Percentiles rank a stretch among this genome's conserved stretches.
Evolutionary conservation across 2,888 invertebrate species (phyloP).

Genomic region (Xestia rhomboidea): DNA sequence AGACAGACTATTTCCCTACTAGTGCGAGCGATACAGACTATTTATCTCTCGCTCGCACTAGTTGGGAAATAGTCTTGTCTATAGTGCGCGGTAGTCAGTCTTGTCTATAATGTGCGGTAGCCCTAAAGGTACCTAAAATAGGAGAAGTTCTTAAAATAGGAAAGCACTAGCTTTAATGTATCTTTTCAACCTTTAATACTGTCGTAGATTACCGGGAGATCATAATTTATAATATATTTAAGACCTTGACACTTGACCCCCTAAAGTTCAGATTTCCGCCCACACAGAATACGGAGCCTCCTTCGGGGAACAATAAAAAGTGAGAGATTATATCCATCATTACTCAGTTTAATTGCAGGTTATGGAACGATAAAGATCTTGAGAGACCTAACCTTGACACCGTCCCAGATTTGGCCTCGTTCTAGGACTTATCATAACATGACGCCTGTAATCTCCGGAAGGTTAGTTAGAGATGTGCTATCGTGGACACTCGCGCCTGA

Average conservation of each 20-base stretch:
- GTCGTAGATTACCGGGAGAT: background rate
- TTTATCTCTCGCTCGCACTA: too few species aligned
- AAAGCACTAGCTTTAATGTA: background rate
- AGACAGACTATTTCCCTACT: too few species aligned
- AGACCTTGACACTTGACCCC: slow-evolving; percentile 1
- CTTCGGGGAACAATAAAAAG: slow-evolving; percentile 16
- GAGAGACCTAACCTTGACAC: background rate
- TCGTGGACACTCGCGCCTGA: too few species aligned
- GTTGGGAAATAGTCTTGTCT: too few species aligned
- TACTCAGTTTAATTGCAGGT: slow-evolving; percentile 11
- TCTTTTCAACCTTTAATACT: background rate
- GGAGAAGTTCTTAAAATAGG: background rate
- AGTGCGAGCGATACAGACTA: too few species aligned
- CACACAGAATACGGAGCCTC: background rate
- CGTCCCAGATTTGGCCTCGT: background rate
- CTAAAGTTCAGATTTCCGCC: slow-evolving; percentile 1
- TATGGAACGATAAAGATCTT: background rate
- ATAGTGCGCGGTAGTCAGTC: too few species aligned
- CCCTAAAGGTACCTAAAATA: too few species aligned
- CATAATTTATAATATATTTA: background rate
- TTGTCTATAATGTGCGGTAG: too few species aligned
- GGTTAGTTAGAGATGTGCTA: too few species aligned
- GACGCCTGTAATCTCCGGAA: background rate
- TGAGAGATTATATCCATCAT: slow-evolving; percentile 8
- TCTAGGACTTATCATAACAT: background rate